Evolutionary conservation across 2,113 vertebrate species (phyloP).

Genomic region (Oncorhynchus tshawytscha): DNA sequence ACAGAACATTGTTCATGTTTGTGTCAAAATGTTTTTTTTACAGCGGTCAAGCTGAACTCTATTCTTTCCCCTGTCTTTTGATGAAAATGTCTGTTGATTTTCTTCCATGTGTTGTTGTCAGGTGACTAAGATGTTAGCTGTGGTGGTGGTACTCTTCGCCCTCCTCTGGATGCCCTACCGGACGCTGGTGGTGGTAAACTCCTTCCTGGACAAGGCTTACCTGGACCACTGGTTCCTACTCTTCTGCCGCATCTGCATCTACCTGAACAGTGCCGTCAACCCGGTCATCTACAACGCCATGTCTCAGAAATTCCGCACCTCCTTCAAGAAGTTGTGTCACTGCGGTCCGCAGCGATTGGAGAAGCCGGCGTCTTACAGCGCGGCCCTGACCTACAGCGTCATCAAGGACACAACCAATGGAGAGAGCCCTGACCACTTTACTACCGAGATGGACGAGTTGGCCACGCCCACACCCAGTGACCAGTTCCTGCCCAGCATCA

Average conservation of each 20-base stretch:
- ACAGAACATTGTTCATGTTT: neutral
- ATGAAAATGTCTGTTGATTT: neutral
- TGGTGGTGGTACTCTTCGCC: slow-evolving; percentile 93
- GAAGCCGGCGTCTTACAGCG: slow-evolving; percentile 77
- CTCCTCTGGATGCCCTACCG: slow-evolving; percentile 98
- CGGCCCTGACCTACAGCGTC: slow-evolving; percentile 85
- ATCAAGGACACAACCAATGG: slow-evolving; percentile 86
- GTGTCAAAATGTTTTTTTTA: neutral
- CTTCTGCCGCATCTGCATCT: slow-evolving; percentile 96
- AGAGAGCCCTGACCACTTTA: slow-evolving; percentile 83
- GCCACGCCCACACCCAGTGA: slow-evolving; percentile 69
- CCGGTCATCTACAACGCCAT: slow-evolving; percentile 98
- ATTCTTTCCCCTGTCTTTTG: slow-evolving; percentile 2
- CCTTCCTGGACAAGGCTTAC: slow-evolving; percentile 87
- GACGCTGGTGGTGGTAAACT: slow-evolving; percentile 95
- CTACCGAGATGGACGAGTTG: slow-evolving; percentile 86
- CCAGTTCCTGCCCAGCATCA: slow-evolving; percentile 70
- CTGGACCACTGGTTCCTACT: slow-evolving; percentile 93
- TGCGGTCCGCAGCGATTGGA: slow-evolving; percentile 77
- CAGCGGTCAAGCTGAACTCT: neutral
- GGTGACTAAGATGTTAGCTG: slow-evolving; percentile 98
- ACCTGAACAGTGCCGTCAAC: slow-evolving; percentile 96
- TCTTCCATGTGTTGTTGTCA: slow-evolving; percentile 48
- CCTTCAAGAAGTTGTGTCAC: slow-evolving; percentile 92
- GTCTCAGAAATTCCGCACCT: slow-evolving; percentile 96